These are phyloP conservation scores for Pygoscelis adeliae DNA, from an alignment of 2,113 vertebrate genomes.

Conservation along the genomic window DNA sequence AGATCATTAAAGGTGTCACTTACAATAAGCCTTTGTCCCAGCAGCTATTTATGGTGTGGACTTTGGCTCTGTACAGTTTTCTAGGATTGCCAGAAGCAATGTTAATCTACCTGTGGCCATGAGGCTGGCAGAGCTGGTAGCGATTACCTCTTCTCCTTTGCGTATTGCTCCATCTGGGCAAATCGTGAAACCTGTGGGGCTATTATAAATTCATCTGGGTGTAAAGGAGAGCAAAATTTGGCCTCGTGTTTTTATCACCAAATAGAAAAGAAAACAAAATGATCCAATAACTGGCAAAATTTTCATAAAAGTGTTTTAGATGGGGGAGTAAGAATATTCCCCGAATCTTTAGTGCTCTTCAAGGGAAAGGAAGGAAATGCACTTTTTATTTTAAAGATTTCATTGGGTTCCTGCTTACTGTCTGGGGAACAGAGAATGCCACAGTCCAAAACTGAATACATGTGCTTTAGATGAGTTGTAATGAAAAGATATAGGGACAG, in stretches of 20 bases:
- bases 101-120: background rate
- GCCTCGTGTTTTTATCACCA: background rate
- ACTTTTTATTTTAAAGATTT: background rate
- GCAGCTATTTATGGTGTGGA: background rate
- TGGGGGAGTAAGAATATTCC: background rate
- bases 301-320: background rate
- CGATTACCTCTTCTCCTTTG: background rate
- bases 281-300: background rate
- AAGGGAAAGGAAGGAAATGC: background rate
- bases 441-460: background rate
- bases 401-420: background rate
- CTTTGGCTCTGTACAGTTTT: background rate
- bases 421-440: background rate
- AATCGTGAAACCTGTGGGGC: background rate
- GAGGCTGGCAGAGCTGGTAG: background rate
- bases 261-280: background rate
- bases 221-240: background rate
- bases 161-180: background rate
- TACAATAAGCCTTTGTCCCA: conserved; percentile 27
- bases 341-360: background rate
- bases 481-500: background rate
- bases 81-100: background rate
- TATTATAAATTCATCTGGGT: background rate
- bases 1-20: conserved; percentile 22
- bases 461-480: background rate